Conservation (phyloP, 2,113 vertebrate species). For the Melanerpes aurifrons region DNA sequence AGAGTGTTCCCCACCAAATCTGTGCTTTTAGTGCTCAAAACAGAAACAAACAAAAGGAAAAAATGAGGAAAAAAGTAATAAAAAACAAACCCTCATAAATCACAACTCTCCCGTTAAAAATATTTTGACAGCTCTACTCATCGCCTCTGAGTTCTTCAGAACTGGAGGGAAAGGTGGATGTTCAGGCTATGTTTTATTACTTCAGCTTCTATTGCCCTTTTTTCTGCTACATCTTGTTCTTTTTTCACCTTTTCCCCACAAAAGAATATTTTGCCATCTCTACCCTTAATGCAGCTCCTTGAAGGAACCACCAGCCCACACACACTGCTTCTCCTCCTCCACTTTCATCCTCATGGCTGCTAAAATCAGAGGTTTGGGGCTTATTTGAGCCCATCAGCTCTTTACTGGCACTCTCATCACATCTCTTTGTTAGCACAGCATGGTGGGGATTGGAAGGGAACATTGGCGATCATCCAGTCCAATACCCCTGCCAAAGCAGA, state of each 20-base stretch:
- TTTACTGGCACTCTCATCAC: neutral
- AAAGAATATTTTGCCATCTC: neutral
- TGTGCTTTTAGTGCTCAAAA: neutral
- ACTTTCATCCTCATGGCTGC: fast-evolving
- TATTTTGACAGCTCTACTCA: constrained; percentile 53
- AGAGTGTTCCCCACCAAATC: neutral
- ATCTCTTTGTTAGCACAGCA: neutral
- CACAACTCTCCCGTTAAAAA: constrained; percentile 48
- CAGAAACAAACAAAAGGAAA: neutral
- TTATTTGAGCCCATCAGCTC: neutral
- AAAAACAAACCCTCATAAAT: constrained; percentile 45
- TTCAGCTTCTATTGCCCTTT: constrained; percentile 16
- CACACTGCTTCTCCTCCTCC: fast-evolving
- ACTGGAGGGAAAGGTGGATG: constrained; percentile 40
- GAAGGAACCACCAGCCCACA: neutral
- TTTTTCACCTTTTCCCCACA: neutral
- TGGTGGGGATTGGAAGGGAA: too few species aligned
- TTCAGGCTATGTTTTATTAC: constrained; percentile 52
- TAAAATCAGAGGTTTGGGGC: fast-evolving
- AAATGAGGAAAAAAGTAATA: neutral
- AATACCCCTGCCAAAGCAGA: too few species aligned
- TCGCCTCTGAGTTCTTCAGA: neutral
- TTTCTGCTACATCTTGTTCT: constrained; percentile 22
- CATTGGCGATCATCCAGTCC: too few species aligned
- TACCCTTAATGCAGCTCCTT: neutral